Evolutionary conservation across 35 echinoderm and acorn worm genomes (phyloP), one percentile per base, ranked within the genome.

Genomic region (Hemicentrotus pulcherrimus): DNA sequence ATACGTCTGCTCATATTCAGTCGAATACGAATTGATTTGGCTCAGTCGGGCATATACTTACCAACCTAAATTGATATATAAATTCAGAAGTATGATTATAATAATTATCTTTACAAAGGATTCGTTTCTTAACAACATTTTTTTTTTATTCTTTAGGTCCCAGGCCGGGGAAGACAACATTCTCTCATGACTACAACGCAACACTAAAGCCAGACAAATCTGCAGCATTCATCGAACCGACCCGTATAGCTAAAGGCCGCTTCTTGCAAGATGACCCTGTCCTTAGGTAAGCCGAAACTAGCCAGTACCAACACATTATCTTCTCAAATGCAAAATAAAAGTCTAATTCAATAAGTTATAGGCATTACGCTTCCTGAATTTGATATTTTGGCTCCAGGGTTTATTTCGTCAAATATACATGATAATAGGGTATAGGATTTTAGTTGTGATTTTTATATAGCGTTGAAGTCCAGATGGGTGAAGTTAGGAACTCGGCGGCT

Each of bases 171-270:
- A 94, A 96, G 46, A 96, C 98, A 22, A 99, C 98, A 32, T 99
- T 99, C 31, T 94, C 86, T 22, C 94, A 96, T 31, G 96, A 99
- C 85, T 99, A 96, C 46, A 91, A 97, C 61, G 95, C 97, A 31
- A 96, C 15, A 47, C 35, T 94, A 7, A 99, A 99, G 70, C 95
- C 96, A 2, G 91, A 95, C 59, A 97, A 99, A 94, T 91, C 97
- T 22, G 98, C 98, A 18, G 98, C 96, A 13, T 99, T 99, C 89
- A 91, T 97, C 12, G 98, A 99, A 96, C 96, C 97, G 32, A 99
- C 98, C 31, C 92, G 95, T 46, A 96, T 96, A 46, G 91, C 94
- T 9, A 99, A 99, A 88, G 96, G 98, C 30, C 55, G 98, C 61
- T 99, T 97, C 86, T 35, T 99, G 58, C 58, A 96, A 22, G 97